Evolutionary conservation across 2,888 invertebrate species (phyloP).

Genomic region (Norana najaformis): DNA sequence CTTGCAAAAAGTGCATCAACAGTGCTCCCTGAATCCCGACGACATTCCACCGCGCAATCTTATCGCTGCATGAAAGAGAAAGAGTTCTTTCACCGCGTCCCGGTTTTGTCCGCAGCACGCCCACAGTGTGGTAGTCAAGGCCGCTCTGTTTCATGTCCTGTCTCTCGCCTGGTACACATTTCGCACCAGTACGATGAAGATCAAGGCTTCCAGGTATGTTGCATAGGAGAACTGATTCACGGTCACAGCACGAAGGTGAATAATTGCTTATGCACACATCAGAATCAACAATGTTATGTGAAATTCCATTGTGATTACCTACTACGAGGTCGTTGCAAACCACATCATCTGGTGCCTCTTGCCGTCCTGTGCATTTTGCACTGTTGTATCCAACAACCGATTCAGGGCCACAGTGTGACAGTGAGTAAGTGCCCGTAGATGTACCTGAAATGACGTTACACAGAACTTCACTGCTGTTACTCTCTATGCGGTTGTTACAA

Average conservation of each 20-base stretch:
- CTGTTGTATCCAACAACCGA: not conserved
- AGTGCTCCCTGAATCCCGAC: conserved; percentile 77
- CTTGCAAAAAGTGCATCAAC: conserved; percentile 70
- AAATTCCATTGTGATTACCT: not conserved
- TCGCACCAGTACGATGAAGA: conserved; percentile 84
- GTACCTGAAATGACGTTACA: too few relatives aligned
- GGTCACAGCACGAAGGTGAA: too few relatives aligned
- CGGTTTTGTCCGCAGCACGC: conserved; percentile 81
- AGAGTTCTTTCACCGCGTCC: conserved; percentile 85
- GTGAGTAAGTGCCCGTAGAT: too few relatives aligned
- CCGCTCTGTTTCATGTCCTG: conserved; percentile 70
- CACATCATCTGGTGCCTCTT: too few relatives aligned
- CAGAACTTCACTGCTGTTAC: too few relatives aligned
- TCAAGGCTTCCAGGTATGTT: not conserved
- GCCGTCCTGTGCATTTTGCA: too few relatives aligned
- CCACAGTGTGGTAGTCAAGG: conserved; percentile 70
- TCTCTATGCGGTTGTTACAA: too few relatives aligned
- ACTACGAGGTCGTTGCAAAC: too few relatives aligned
- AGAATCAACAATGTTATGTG: not conserved
- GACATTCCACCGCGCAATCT: conserved; percentile 84
- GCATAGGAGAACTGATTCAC: too few relatives aligned
- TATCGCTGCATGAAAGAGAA: conserved; percentile 92
- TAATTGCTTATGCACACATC: not conserved
- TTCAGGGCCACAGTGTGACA: too few relatives aligned
- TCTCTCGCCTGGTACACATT: conserved; percentile 69